Conservation (phyloP, 2,888 invertebrate genomes). For the Amiota mariae region DNA sequence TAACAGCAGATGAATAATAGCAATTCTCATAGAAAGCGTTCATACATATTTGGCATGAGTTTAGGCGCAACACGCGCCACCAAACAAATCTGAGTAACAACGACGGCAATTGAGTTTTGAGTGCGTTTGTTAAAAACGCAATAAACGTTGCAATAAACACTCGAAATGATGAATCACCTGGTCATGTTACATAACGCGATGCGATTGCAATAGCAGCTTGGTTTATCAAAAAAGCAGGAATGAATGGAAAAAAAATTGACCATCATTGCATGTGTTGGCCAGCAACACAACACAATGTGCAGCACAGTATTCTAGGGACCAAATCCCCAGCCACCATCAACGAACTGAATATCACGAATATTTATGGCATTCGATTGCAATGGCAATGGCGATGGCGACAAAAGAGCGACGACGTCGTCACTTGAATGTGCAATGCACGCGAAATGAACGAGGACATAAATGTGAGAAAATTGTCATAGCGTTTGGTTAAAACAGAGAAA, state of each 20-base stretch:
- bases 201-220: background rate
- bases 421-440: constrained; percentile 40
- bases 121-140: constrained; percentile 71
- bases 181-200: constrained; percentile 2
- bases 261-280: constrained; percentile 16
- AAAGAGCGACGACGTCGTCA: background rate
- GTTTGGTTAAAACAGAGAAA: background rate
- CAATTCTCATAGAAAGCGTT: background rate
- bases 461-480: background rate
- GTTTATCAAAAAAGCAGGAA: background rate
- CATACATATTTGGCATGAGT: background rate
- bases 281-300: constrained; percentile 5
- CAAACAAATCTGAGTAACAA: background rate
- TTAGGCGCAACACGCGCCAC: constrained; percentile 12
- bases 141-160: constrained; percentile 72
- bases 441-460: constrained; percentile 46
- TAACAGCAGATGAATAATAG: background rate
- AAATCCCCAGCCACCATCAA: constrained; percentile 35
- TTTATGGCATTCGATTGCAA: constrained; percentile 7
- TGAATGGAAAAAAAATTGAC: constrained; percentile 7
- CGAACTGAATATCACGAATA: constrained; percentile 31
- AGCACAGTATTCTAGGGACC: constrained; percentile 12
- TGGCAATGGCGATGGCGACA: background rate
- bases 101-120: constrained; percentile 44
- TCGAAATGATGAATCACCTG: constrained; percentile 72